Base-by-base conservation (phyloP, 2,797 vertebrate species). In the Sebastes matsubarae region DNA sequence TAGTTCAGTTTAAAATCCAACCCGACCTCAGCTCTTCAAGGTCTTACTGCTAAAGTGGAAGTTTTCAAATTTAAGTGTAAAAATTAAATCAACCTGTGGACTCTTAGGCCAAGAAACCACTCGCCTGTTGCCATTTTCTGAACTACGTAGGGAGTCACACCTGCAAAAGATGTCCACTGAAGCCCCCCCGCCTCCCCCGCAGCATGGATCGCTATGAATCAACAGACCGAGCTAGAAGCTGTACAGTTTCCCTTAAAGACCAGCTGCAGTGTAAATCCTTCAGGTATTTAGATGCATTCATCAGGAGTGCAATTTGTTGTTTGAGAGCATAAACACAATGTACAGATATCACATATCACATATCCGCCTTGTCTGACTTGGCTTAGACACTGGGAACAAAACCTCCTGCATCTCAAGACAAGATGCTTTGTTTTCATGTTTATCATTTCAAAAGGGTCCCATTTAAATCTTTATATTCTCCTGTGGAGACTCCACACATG, bases 111-210 rank as follows among this genome's bases (percentile, higher is more conserved):
- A 9, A 72, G 34, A 69, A 66, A 77, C 24, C n/a, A 20, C 25
- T 34, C 9, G 9, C 8, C 60, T 68, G 67, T 29, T 68, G 70
- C 87, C 90, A 84, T 84, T 92, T 96, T 95, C 89, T 95, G 93
- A 93, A 94, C 91, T 72, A 95, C 46, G 87, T 24, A 38, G 42
- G 92, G 85, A 93, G 88, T 88, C 86, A 65, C 74, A 91, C 61
- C 79, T 24, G 14, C n/a, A 54, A 81, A 81, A 81, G 64, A 81
- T 38, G 59, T 68, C 80, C 60, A 65, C 64, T 67, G 58, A 77
- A 74, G 25, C 67, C 32, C 61, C 55, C 8, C 61, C 20, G 3
- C 11, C 22, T 2, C 18, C 13, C 42, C 38, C 25, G 14, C 68
- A 72, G 68, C 64, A 67, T 54, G 46, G 80, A 85, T 74, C 20